Base-by-base conservation (phyloP, 2,113 vertebrate genomes). In the Peromyscus polionotus region DNA sequence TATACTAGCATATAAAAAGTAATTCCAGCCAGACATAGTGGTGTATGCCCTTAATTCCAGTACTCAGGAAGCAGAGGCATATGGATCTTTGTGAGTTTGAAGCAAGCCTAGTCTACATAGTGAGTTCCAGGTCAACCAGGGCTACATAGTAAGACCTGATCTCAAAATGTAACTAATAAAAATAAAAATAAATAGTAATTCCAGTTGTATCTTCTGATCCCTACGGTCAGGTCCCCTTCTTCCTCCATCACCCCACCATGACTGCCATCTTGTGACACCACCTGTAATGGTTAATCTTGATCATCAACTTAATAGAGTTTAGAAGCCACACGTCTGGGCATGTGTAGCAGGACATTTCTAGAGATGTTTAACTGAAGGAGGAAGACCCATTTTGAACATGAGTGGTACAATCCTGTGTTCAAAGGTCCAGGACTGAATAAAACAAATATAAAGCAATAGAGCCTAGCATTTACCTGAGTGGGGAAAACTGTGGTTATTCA, bases 131-230 rank as follows among this genome's bases (percentile, higher is more conserved):
- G 36, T 70, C 36, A 70, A 36, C 17, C 16, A 70, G 33, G 36
- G 33, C 16, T n/a, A 70, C 68, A 70, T n/a, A 70, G 33, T 70
- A 70, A 70, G 68, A n/a, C 33, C 68, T 73, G 22, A n/a, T n/a
- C 68, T 26, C 39, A 76, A 76, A 76, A 76, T 28, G 14, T 48
- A 87, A 88, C 33, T 72, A 20, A n/a, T n/a, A n/a, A 36, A 85
- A 95, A n/a, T 8, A n/a, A 33, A 85, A 93, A 73, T 73, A 73
- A 39, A 73, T 5, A 89, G 36, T 68, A 75, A 70, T 93, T 95
- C 45, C 68, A 80, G 48, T 26, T 36, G 11, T 24, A 77, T 45
- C 48, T 80, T 86, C 57, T n/a, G 42, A 61, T 89, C 86, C 22
- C 67, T 45, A 33, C 67, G 5, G 45, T 70, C 59, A 77, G 61